phyloP scores from a whole-genome alignment of 2,113 vertebrate species.

The Nerophis ophidion region DNA sequence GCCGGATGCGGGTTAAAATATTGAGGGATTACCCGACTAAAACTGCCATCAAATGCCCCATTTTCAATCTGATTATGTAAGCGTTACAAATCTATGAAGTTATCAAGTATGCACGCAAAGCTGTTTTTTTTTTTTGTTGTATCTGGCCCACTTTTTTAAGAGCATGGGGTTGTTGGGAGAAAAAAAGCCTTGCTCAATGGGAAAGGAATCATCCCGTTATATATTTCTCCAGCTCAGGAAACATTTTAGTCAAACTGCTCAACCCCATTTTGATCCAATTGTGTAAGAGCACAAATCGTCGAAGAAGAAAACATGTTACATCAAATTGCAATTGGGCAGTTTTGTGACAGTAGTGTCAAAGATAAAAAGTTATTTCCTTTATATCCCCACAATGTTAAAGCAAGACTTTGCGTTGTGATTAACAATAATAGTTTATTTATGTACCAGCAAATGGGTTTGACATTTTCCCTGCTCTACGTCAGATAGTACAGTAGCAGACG shows the following conservation, averaged over 20 bases:
- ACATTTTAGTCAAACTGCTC: neutral
- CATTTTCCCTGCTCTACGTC: constrained; percentile 59
- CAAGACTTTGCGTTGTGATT: constrained; percentile 32
- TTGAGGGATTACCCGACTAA: constrained; percentile 39
- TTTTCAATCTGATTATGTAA: constrained; percentile 47
- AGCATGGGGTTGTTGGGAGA: neutral
- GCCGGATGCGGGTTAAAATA: constrained; percentile 19
- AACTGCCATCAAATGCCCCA: constrained; percentile 28
- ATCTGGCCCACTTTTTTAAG: neutral
- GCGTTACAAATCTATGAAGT: constrained; percentile 24
- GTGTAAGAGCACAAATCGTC: constrained; percentile 26
- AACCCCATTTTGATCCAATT: constrained; percentile 23
- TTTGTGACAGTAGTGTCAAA: neutral
- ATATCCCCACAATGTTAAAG: neutral
- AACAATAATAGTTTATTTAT: constrained; percentile 64
- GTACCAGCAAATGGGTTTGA: constrained; percentile 61
- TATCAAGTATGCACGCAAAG: constrained; percentile 6
- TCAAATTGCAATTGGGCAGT: constrained; percentile 19
- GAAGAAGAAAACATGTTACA: constrained; percentile 21
- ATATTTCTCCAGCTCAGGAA: neutral
- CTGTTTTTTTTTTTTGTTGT: neutral
- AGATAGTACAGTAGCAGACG: constrained; percentile 62
- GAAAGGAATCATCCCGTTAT: neutral
- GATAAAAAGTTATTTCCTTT: neutral
- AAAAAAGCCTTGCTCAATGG: neutral